phyloP scores from a whole-genome alignment of 2,113 vertebrate species.

The Brachypodius melanocephalos region DNA sequence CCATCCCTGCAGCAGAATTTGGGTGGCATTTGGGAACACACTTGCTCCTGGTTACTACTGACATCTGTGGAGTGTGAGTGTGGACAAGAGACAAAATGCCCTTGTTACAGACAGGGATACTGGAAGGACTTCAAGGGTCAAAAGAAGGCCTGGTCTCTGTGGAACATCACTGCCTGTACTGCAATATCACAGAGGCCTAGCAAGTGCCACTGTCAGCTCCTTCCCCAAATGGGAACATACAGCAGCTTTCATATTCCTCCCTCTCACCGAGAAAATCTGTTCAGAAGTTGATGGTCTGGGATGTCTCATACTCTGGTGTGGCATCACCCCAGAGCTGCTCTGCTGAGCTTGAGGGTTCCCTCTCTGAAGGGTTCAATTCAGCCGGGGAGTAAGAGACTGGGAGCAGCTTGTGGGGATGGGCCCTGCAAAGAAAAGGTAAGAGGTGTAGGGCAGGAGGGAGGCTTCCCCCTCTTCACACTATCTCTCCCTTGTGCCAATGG shows the following conservation, averaged over 20 bases:
- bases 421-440: not conserved
- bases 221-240: not conserved
- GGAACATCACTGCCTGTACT: not conserved
- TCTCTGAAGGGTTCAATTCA: not conserved
- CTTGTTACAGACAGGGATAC: not conserved
- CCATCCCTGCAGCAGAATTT: not conserved
- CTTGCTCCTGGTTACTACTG: not conserved
- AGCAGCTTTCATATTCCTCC: not conserved
- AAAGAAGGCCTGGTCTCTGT: not conserved
- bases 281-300: not conserved
- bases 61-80: not conserved
- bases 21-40: not conserved
- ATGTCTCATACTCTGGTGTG: not conserved
- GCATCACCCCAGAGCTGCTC: not conserved
- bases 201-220: not conserved
- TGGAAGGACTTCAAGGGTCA: not conserved
- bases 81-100: not conserved
- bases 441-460: not conserved
- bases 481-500: not conserved
- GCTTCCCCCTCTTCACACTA: conserved; percentile 10
- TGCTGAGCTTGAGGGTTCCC: not conserved
- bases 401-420: not conserved
- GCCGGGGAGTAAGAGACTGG: not conserved
- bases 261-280: not conserved
- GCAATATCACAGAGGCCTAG: not conserved